Conservation (phyloP, 2,888 invertebrate species). For the Thymelicus acteon region DNA sequence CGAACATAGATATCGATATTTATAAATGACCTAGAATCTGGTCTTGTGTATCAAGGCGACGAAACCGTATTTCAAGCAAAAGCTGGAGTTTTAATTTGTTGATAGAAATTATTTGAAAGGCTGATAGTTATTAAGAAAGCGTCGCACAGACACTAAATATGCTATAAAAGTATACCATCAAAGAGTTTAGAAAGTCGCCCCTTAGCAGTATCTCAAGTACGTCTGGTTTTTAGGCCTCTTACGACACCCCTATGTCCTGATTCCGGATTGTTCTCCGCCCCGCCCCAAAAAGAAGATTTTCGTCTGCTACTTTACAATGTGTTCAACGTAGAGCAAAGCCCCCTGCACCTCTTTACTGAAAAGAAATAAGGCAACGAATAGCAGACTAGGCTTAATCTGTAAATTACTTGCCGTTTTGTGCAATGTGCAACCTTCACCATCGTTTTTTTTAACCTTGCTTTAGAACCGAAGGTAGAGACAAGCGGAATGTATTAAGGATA, state of each 20-base stretch:
- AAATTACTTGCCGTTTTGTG: conserved; percentile 29
- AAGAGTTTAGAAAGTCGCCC: conserved; percentile 25
- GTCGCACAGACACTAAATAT: background rate
- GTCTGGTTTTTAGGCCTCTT: conserved; percentile 38
- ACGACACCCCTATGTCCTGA: conserved; percentile 38
- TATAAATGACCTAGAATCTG: background rate
- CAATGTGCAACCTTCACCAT: background rate
- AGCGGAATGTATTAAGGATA: conserved; percentile 29
- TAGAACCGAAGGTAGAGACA: conserved; percentile 2
- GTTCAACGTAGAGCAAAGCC: conserved; percentile 36
- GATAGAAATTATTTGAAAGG: no score
- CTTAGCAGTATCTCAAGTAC: conserved; percentile 33
- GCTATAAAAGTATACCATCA: conserved; percentile 9
- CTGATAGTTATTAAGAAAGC: no score
- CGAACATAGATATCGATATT: background rate
- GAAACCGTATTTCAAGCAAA: background rate
- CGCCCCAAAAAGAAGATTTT: conserved; percentile 38
- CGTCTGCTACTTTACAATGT: conserved; percentile 38
- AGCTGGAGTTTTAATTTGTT: no score
- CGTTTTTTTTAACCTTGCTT: conserved; percentile 3
- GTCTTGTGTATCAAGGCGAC: background rate
- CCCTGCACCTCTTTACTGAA: conserved; percentile 31
- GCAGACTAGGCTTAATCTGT: conserved; percentile 35
- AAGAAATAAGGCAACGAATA: conserved; percentile 28
- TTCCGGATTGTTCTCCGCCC: conserved; percentile 36